phyloP scores from a whole-genome alignment of 1,140 invertebrate genomes.

The Apis laboriosa region DNA sequence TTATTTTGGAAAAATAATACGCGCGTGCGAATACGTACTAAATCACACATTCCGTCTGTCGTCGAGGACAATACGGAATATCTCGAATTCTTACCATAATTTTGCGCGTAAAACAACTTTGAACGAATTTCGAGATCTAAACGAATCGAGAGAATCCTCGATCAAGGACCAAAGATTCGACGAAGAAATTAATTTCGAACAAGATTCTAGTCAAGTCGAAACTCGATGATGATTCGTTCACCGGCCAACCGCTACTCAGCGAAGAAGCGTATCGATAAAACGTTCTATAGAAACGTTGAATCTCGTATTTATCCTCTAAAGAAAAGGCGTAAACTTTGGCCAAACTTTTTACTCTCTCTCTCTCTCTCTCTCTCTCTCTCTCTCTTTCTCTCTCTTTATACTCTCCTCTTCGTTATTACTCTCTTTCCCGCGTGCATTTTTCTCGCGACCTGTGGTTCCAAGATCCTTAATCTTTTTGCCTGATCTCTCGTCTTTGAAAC shows the following conservation, averaged over 20 bases:
- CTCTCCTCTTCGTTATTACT: no score
- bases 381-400: no score
- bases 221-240: constrained; percentile 15
- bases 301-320: constrained; percentile 58
- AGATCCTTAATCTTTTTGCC: not conserved
- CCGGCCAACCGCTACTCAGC: constrained; percentile 50
- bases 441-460: no score
- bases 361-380: no score
- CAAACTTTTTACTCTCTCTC: constrained; percentile 31
- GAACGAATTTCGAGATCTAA: not conserved
- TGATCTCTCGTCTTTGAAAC: not conserved
- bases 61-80: no score
- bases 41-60: no score
- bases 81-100: no score
- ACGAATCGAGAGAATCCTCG: constrained; percentile 32
- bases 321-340: constrained; percentile 25
- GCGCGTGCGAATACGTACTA: no score
- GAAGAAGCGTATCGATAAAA: constrained; percentile 21
- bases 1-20: no score
- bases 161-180: constrained; percentile 64
- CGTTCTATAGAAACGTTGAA: constrained; percentile 47
- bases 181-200: constrained; percentile 17
- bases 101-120: no score
- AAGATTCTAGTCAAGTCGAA: constrained; percentile 45
- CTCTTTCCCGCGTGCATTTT: no score